Evolutionary conservation across 2,888 invertebrate species (phyloP), one percentile per base, ranked within the genome.

Genomic region (Rhyacophila evoluta): DNA sequence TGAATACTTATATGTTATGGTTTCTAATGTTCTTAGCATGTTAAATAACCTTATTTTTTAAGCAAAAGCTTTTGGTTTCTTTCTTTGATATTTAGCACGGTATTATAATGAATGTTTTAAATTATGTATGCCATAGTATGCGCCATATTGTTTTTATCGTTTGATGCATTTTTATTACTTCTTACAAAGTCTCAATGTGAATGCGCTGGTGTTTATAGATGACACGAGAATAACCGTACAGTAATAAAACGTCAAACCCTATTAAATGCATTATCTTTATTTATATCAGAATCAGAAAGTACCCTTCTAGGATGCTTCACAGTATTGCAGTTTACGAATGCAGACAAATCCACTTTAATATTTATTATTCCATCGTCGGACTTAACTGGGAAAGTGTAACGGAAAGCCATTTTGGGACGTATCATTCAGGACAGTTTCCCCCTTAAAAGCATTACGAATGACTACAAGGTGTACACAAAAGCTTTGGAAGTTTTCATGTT

Each of bases 281-380:
- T 67, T 33, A 67, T 55, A 74, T 33, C 55, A 29, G 74, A 74
- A 55, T 28, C 33, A 33, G 55, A 33, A 15, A 5, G 2, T 15
- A 33, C 33, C 29, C 67, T 33, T 39, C 27, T n/a, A 6, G 70
- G 19, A 25, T 55, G 10, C 19, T 55, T 15, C 15, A 29, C 67
- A 29, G 28, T 10, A 12, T 67, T 27, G 29, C 33, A 41, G 15
- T 41, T 41, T 41, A 41, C 15, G 41, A 55, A 55, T 55, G 55
- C 55, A 55, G 55, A 55, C 55, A 55, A 19, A 55, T 79, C 78
- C 78, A 81, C 80, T 81, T 76, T 75, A 81, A 81, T 78, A 81
- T 81, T 81, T 81, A 81, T 81, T 78, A 81, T 81, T 81, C 80
- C 75, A 81, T 81, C 78, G 80, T 28, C 74, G 68, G 74, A 67